Conservation (phyloP, 2,888 invertebrate genomes). For the Cheiracanthium punctorium region DNA sequence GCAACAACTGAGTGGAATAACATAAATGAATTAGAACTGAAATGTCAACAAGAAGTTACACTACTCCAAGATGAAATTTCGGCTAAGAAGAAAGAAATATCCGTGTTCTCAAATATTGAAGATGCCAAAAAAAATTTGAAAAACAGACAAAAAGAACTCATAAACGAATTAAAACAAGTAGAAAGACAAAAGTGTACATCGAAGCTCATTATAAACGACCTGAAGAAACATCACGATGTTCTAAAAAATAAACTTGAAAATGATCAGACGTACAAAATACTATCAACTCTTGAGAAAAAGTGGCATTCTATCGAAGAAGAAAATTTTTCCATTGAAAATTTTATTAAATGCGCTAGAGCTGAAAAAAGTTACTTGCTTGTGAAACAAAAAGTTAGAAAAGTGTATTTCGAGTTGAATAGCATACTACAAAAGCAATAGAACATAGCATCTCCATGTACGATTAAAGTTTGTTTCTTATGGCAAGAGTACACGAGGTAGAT, state of each 20-base stretch:
- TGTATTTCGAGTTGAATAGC: neutral
- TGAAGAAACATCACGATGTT: neutral
- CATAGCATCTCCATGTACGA: too few species aligned
- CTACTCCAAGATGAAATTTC: neutral
- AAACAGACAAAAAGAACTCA: neutral
- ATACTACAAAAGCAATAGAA: too few species aligned
- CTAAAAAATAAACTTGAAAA: neutral
- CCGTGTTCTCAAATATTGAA: neutral
- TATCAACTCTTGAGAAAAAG: constrained; percentile 18
- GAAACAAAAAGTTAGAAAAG: constrained; percentile 15
- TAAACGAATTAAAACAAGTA: neutral
- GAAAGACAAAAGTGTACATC: neutral
- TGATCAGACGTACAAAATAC: neutral
- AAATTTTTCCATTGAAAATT: constrained; percentile 26
- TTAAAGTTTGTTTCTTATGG: too few species aligned
- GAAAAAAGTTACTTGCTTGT: constrained; percentile 1
- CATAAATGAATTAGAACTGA: neutral
- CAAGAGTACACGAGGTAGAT: too few species aligned
- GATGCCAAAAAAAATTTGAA: neutral
- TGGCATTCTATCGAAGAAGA: constrained; percentile 45
- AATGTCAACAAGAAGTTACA: neutral
- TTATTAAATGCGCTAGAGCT: neutral
- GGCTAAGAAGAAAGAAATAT: constrained; percentile 2
- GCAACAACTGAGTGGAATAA: neutral
- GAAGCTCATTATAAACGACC: neutral